Percentiles rank a stretch among this genome's conserved stretches.
These are phyloP conservation scores for Tragelaphus scriptus DNA, from an alignment of 2,113 vertebrate species.

Conservation along the genomic window DNA sequence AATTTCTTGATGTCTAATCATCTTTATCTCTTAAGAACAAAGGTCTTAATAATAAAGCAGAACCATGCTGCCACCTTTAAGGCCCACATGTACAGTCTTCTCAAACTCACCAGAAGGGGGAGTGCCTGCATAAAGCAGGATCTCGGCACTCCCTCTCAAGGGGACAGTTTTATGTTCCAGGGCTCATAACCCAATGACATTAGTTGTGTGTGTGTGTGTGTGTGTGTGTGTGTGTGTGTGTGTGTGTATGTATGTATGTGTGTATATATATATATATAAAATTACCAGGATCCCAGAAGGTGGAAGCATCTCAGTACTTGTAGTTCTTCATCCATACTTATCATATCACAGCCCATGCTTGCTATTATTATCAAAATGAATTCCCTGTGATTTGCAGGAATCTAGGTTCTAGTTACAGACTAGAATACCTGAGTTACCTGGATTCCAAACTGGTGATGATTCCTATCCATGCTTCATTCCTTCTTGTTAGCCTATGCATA, in stretches of 20 bases:
- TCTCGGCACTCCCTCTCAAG: background rate
- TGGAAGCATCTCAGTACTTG: background rate
- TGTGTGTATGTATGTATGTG: no score
- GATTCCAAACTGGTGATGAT: background rate
- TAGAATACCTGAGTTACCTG: background rate
- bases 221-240: no score
- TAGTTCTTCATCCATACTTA: background rate
- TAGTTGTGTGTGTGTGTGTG: no score
- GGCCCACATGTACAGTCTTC: background rate
- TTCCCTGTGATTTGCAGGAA: background rate
- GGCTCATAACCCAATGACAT: background rate
- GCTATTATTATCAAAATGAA: background rate
- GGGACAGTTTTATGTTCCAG: background rate
- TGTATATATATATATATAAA: background rate
- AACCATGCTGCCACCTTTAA: background rate
- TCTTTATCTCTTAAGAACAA: background rate
- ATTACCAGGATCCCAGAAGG: background rate
- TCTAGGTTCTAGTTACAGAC: background rate
- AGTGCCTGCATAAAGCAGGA: background rate
- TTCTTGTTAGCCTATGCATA: background rate
- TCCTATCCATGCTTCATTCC: background rate
- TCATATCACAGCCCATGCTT: background rate
- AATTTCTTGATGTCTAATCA: background rate
- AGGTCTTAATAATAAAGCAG: background rate
- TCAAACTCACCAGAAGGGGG: slow-evolving; percentile 44